Evolutionary conservation across 2,888 invertebrate genomes (phyloP).

Genomic region (Omphaloscelis lunosa): DNA sequence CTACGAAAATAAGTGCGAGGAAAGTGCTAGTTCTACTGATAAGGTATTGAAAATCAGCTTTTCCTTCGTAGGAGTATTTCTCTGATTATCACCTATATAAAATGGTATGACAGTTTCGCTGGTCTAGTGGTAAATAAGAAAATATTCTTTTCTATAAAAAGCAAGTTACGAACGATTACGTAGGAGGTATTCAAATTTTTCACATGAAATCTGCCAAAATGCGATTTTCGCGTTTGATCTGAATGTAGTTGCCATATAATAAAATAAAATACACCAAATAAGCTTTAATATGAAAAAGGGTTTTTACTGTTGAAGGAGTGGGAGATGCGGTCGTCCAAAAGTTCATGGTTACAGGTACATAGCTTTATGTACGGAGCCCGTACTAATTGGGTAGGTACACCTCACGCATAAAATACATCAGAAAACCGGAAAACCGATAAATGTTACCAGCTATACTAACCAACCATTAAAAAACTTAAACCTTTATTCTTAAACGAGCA

Average conservation of each 20-base stretch:
- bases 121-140: background rate
- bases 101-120: too few relatives aligned
- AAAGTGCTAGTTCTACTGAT: background rate
- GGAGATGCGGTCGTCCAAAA: background rate
- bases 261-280: background rate
- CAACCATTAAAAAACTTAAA: background rate
- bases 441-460: background rate
- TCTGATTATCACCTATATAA: background rate
- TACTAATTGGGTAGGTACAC: background rate
- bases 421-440: background rate
- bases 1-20: background rate
- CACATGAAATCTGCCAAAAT: background rate
- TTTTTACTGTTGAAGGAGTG: too few relatives aligned
- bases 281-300: too few relatives aligned
- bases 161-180: too few relatives aligned
- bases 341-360: too few relatives aligned
- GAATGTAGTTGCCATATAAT: background rate
- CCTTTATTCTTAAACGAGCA: background rate
- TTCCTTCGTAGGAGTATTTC: background rate
- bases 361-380: background rate
- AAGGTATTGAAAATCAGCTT: background rate
- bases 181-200: fast-evolving
- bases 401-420: background rate
- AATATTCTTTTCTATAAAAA: too few relatives aligned
- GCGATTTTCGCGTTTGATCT: background rate